A percentile compares a stretch with the other conserved stretches of the same genome.
Evolutionary conservation across 2,797 vertebrate species (phyloP).

Genomic region (Anas bahamensis): DNA sequence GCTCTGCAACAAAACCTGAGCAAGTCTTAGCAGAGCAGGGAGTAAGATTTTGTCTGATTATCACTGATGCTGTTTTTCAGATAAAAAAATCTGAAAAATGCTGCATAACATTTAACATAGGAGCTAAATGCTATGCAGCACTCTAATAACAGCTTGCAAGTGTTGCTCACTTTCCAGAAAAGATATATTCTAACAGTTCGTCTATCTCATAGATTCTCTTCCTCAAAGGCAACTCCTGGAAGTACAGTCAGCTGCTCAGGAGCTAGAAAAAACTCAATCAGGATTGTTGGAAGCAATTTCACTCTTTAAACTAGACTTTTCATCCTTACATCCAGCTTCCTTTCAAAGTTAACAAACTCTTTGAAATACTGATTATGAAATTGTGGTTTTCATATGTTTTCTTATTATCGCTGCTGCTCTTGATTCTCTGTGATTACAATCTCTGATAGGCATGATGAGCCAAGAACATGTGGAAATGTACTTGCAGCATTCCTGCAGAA

Average conservation of each 20-base stretch:
- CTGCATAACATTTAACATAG: too few species aligned
- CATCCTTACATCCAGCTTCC: background rate
- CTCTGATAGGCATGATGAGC: background rate
- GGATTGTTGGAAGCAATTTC: background rate
- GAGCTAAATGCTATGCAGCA: background rate
- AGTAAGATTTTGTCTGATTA: background rate
- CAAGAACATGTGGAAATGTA: background rate
- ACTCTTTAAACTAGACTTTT: background rate
- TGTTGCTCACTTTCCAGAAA: background rate
- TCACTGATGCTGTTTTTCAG: background rate
- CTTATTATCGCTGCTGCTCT: background rate
- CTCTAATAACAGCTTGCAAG: background rate
- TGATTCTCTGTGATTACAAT: background rate
- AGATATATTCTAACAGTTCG: background rate
- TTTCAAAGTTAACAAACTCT: background rate
- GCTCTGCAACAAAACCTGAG: background rate
- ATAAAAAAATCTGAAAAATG: too few species aligned
- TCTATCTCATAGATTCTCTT: background rate
- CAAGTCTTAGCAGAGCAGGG: background rate
- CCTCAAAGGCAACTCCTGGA: background rate
- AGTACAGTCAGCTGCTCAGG: background rate
- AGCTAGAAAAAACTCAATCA: background rate
- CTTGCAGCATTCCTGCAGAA: background rate
- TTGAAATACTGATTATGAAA: background rate
- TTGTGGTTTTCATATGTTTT: background rate